Evolutionary conservation across 2,113 vertebrate species (phyloP), one percentile per base, ranked within the genome.

Genomic region (Cairina moschata): DNA sequence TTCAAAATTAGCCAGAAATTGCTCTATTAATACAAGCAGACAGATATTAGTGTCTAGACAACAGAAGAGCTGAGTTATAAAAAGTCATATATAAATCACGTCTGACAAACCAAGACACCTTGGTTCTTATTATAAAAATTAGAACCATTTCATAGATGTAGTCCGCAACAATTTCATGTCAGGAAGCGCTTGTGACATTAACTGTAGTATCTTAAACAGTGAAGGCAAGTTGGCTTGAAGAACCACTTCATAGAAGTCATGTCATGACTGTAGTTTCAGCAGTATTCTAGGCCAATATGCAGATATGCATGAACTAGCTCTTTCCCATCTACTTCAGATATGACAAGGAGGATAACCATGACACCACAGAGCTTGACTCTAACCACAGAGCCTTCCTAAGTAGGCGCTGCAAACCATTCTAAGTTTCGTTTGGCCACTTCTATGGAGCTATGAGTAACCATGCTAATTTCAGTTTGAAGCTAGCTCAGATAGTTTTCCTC

Each of bases 271-370:
- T 26, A 76, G 11, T n/a, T 82, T 76, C 69, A 54, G 69, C 54
- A 73, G 20, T 60, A 52, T 42, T 87, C 91, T 34, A n/a, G 42
- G 58, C 32, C 88, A 50, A 75, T 28, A 48, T 34, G 25, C 69
- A 86, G 32, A 84, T 55, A 74, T 22, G 48, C 4, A 1, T 58
- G 54, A 81, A 79, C 28, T 68, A 68, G 13, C 13, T 83, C 54
- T 84, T 78, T 77, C 66, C 14, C 55, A 79, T 31, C 66, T 82
- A 87, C 74, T 96, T 95, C 86, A 92, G 91, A 89, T 76, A 93
- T 97, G 65, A 95, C 93, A 79, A 75, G 22, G 32, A 72, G 63
- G 54, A 21, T 42, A 91, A 95, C 81, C 77, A 72, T 75, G 81
- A 78, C 38, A 93, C 77, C 88, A 75, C 86, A 93, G 83, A 92